A percentile compares a stretch with the other conserved stretches of the same genome.
Evolutionary conservation across 1,140 invertebrate genomes (phyloP).

Genomic region (Drosophila nikananu): DNA sequence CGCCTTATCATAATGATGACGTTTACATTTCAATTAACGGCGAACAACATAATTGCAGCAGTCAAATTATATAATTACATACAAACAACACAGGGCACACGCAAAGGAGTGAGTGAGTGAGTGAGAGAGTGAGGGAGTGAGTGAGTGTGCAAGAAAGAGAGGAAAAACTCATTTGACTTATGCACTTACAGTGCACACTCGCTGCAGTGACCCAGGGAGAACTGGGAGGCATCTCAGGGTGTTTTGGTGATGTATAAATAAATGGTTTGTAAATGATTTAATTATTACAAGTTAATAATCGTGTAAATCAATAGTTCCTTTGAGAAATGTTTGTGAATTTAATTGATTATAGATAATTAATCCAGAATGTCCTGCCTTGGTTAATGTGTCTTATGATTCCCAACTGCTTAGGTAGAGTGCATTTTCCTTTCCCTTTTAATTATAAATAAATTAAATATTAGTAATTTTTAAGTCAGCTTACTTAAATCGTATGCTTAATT

Average conservation of each 20-base stretch:
- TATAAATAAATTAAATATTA: no score
- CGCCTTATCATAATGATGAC: slow-evolving; percentile 80
- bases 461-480: no score
- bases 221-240: background rate
- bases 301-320: no score
- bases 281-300: background rate
- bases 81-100: slow-evolving; percentile 54
- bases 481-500: no score
- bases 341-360: no score
- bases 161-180: slow-evolving; percentile 24
- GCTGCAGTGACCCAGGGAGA: background rate
- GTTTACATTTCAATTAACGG: slow-evolving; percentile 82
- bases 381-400: no score
- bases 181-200: slow-evolving; percentile 5
- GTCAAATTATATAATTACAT: slow-evolving; percentile 83
- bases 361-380: no score
- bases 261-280: background rate
- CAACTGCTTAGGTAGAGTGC: no score
- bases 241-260: background rate
- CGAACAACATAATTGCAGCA: slow-evolving; percentile 80
- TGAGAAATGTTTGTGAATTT: no score
- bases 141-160: background rate
- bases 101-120: slow-evolving; percentile 15
- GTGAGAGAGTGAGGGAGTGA: background rate
- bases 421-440: no score